Percentiles rank a stretch among this genome's conserved stretches.
Evolutionary conservation across 2,888 invertebrate genomes (phyloP).

Genomic region (Octodonta nipae): DNA sequence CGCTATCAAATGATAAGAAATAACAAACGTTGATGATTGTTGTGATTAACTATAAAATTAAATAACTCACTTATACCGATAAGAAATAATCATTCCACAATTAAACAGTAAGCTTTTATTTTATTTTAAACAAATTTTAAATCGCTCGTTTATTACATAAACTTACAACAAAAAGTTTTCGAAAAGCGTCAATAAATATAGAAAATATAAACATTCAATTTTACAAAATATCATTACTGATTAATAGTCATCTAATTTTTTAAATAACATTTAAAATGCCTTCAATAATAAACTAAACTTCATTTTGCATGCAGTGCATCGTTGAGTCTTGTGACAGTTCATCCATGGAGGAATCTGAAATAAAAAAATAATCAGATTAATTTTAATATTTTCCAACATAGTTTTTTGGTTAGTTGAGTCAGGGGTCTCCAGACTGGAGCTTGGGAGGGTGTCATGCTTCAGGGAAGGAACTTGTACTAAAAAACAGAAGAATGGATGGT

Average conservation of each 20-base stretch:
- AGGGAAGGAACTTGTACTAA: no score
- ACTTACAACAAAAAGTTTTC: slow-evolving; percentile 9
- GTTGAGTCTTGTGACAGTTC: slow-evolving; percentile 79
- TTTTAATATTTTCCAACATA: neutral
- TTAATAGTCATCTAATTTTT: slow-evolving; percentile 1
- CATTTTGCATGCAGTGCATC: slow-evolving; percentile 72
- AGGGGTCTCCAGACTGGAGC: no score
- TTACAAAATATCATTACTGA: slow-evolving; percentile 8
- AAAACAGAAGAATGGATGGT: no score
- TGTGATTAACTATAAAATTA: no score
- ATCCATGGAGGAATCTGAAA: slow-evolving; percentile 68
- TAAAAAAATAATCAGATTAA: slow-evolving; percentile 27
- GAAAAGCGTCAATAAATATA: slow-evolving; percentile 5
- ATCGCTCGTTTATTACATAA: slow-evolving; percentile 12
- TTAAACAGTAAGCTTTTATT: slow-evolving; percentile 11
- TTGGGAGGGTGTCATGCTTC: no score
- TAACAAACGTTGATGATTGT: no score
- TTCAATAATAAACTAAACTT: slow-evolving; percentile 41
- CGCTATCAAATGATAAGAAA: no score
- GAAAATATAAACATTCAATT: slow-evolving; percentile 11
- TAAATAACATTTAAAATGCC: neutral
- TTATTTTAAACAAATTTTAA: slow-evolving; percentile 9
- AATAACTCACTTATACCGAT: no score
- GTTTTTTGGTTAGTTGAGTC: slow-evolving; percentile 1
- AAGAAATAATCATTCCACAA: no score